Conservation (phyloP, 2,797 vertebrate species). For the Chiroxiphia lanceolata region DNA sequence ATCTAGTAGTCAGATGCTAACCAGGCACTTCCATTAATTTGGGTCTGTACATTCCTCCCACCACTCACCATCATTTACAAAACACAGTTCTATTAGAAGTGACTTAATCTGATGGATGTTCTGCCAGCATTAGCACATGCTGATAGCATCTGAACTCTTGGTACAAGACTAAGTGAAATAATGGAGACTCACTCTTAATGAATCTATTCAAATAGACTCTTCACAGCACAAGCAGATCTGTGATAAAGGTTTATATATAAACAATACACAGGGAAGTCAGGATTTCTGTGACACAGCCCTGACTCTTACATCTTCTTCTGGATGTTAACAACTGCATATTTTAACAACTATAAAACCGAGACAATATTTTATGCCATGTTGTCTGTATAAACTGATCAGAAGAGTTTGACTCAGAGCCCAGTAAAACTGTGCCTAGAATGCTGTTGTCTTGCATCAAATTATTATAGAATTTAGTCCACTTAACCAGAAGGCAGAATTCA, state of each 20-base stretch:
- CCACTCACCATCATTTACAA: background rate
- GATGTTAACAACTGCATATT: background rate
- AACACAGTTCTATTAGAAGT: background rate
- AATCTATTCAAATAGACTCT: background rate
- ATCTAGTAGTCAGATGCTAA: conserved; percentile 12
- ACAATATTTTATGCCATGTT: background rate
- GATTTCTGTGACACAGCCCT: background rate
- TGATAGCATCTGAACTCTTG: background rate
- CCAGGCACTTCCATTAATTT: background rate
- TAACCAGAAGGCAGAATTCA: background rate
- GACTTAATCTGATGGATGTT: background rate
- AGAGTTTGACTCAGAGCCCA: background rate
- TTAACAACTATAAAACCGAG: background rate
- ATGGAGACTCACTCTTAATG: fast-evolving
- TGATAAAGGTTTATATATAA: background rate
- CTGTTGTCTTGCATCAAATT: background rate
- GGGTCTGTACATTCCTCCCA: conserved; percentile 1
- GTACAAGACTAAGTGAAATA: background rate
- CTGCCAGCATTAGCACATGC: background rate
- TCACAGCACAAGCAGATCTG: background rate
- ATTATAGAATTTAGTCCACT: background rate
- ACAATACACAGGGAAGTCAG: background rate
- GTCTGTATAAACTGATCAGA: background rate
- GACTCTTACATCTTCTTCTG: background rate
- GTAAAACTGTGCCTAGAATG: background rate